These are phyloP conservation scores for Otis tarda DNA, from an alignment of 2,113 vertebrate genomes.

Conservation along the genomic window DNA sequence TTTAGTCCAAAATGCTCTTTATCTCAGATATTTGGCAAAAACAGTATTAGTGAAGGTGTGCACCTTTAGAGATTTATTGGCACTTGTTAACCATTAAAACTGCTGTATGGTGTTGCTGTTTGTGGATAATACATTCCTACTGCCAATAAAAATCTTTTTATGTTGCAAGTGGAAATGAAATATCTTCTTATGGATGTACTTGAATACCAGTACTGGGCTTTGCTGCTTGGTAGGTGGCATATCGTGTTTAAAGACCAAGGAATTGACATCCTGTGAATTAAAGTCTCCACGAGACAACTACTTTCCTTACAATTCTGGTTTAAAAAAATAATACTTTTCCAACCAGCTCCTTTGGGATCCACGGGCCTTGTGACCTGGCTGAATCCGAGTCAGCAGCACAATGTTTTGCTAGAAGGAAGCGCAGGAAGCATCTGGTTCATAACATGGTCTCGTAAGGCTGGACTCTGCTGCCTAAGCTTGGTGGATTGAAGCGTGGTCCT, in stretches of 20 bases:
- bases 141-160: neutral
- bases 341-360: neutral
- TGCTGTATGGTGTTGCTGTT: neutral
- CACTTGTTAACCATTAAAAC: neutral
- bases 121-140: neutral
- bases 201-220: neutral
- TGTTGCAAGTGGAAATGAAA: neutral
- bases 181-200: neutral
- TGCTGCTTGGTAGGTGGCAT: neutral
- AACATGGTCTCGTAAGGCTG: neutral
- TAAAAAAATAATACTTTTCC: neutral
- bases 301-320: neutral
- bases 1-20: neutral
- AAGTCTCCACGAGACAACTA: neutral
- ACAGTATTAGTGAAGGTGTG: neutral
- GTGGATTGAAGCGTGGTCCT: rapidly evolving
- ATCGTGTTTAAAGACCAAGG: neutral
- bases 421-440: neutral
- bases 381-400: neutral
- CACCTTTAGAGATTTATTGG: neutral
- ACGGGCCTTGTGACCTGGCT: neutral
- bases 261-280: neutral
- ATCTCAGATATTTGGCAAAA: neutral
- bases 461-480: neutral
- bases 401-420: neutral